phyloP scores from a whole-genome alignment of 2,888 invertebrate genomes.

The Luffia ferchaultella region DNA sequence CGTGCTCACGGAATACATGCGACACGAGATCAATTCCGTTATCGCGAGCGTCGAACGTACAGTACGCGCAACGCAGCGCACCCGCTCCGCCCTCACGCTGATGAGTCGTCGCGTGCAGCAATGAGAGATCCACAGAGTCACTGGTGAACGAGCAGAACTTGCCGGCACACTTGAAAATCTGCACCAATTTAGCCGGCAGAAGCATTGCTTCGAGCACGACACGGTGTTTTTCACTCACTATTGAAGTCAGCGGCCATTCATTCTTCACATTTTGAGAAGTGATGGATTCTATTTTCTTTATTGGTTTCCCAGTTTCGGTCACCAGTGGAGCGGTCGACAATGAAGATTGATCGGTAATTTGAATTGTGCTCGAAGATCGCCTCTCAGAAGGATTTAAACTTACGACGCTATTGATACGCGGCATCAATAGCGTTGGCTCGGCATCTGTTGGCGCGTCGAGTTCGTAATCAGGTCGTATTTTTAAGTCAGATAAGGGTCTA shows the following conservation, averaged over 20 bases:
- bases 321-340: background rate
- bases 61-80: constrained; percentile 67
- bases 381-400: constrained; percentile 42
- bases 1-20: constrained; percentile 71
- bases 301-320: background rate
- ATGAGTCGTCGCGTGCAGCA: constrained; percentile 45
- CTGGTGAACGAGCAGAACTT: constrained; percentile 46
- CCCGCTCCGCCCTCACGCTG: constrained; percentile 37
- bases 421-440: constrained; percentile 22
- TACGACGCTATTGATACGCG: constrained; percentile 60
- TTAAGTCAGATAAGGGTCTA: constrained; percentile 44
- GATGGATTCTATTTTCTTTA: background rate
- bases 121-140: constrained; percentile 36
- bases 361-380: background rate
- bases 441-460: constrained; percentile 12
- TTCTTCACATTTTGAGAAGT: constrained; percentile 17
- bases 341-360: background rate
- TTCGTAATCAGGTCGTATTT: constrained; percentile 20
- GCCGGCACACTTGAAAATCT: constrained; percentile 51
- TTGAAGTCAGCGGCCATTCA: constrained; percentile 38
- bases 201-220: constrained; percentile 56
- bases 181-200: constrained; percentile 44
- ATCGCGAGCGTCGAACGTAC: constrained; percentile 42
- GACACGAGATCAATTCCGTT: constrained; percentile 47
- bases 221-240: constrained; percentile 41